These are phyloP conservation scores for Heteromyza rotundicornis DNA, from an alignment of 2,888 invertebrate genomes.

Conservation along the genomic window DNA sequence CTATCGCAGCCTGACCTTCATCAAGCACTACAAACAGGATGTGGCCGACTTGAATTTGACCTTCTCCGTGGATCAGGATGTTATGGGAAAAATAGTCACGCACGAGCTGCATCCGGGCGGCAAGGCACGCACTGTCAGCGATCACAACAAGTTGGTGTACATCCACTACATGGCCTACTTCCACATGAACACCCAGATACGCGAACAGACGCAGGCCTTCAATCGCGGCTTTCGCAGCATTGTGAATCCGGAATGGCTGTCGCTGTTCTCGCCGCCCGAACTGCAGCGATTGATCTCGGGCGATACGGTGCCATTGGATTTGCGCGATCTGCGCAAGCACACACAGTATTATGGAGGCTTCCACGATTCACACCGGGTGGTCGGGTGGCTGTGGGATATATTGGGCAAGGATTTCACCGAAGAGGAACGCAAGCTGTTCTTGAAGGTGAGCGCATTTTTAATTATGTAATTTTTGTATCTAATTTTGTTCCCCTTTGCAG, in stretches of 20 bases:
- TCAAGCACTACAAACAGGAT: conserved; percentile 93
- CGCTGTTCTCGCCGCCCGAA: conserved; percentile 94
- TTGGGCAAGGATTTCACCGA: conserved; percentile 93
- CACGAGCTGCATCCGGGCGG: conserved; percentile 97
- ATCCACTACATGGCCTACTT: conserved; percentile 99
- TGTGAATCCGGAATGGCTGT: conserved; percentile 93
- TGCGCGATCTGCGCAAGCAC: conserved; percentile 84
- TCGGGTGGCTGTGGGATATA: conserved; percentile 99
- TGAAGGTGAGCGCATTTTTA: conserved; percentile 71
- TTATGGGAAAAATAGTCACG: conserved; percentile 90
- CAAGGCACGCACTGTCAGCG: conserved; percentile 88
- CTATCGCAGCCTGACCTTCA: conserved; percentile 93
- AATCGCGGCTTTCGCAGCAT: conserved; percentile 95
- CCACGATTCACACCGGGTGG: conserved; percentile 92
- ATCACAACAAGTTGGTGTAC: conserved; percentile 98
- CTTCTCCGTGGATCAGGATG: conserved; percentile 95
- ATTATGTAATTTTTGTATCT: background rate
- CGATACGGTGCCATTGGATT: conserved; percentile 90
- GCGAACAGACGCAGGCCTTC: conserved; percentile 95
- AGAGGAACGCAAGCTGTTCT: conserved; percentile 89
- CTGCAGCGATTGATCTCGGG: conserved; percentile 94
- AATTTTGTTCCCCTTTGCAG: conserved; percentile 58
- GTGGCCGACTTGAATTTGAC: conserved; percentile 92
- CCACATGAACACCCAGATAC: conserved; percentile 97
- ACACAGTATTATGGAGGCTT: conserved; percentile 99